Percentiles rank a stretch among this genome's conserved stretches.
Conservation (phyloP, 2,113 vertebrate species). For the Salvelinus sp. region DNA sequence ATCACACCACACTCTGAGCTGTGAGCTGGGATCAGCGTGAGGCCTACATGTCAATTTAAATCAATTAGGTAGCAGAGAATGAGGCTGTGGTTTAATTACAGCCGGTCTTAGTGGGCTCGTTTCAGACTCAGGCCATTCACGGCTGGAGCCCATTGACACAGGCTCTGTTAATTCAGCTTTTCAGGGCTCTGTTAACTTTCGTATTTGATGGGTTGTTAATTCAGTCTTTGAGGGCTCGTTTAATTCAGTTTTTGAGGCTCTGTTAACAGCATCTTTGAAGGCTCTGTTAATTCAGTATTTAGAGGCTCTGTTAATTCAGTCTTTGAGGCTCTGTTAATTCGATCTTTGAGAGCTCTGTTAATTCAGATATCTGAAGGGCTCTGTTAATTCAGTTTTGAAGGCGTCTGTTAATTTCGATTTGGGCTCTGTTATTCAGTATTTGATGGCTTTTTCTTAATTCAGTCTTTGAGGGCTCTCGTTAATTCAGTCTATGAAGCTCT, state of each 20-base stretch:
- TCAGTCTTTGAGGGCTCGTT: not conserved
- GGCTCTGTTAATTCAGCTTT: constrained; percentile 21
- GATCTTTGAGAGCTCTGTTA: too few relatives aligned
- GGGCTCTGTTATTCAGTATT: too few relatives aligned
- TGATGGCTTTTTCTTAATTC: too few relatives aligned
- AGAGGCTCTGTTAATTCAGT: too few relatives aligned
- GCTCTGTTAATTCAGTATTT: too few relatives aligned
- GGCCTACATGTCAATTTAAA: constrained; percentile 36
- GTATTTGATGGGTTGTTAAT: constrained; percentile 18
- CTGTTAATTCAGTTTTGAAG: too few relatives aligned
- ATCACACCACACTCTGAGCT: not conserved
- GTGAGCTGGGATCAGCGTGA: not conserved
- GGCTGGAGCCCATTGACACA: constrained; percentile 18
- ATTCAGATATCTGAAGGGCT: too few relatives aligned
- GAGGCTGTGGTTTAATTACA: constrained; percentile 43
- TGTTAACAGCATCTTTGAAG: too few relatives aligned
- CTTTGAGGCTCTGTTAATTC: too few relatives aligned
- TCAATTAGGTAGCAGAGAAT: constrained; percentile 33
- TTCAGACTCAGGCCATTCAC: constrained; percentile 3
- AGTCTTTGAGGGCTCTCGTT: too few relatives aligned
- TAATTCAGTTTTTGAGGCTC: too few relatives aligned
- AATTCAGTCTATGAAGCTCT: not conserved
- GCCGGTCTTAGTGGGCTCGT: constrained; percentile 31
- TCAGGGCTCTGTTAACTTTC: constrained; percentile 30
- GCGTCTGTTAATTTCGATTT: too few relatives aligned